phyloP scores from a whole-genome alignment of 2,113 vertebrate genomes.

The Puffinus mauretanicus region DNA sequence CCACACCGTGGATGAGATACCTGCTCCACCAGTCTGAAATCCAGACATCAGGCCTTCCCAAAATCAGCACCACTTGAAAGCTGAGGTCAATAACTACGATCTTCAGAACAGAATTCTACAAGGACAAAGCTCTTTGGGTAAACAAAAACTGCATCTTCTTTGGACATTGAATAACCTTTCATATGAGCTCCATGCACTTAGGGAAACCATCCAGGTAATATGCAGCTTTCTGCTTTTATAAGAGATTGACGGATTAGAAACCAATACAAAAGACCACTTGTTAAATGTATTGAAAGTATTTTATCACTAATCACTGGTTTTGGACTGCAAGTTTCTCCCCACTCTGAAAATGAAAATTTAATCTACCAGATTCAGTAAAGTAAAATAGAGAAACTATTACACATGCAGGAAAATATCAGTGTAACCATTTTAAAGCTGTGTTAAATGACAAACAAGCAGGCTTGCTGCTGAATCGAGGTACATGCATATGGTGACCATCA shows the following conservation, averaged over 20 bases:
- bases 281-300: not conserved
- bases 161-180: not conserved
- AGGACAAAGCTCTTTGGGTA: not conserved
- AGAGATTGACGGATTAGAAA: not conserved
- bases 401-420: not conserved
- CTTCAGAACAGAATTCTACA: not conserved
- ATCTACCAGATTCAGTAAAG: not conserved
- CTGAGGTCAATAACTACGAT: fast-evolving
- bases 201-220: not conserved
- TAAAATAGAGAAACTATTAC: not conserved
- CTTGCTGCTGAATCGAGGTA: not conserved
- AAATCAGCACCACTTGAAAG: not conserved
- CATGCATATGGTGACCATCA: not conserved
- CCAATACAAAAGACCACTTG: not conserved
- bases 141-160: not conserved
- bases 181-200: too few species aligned
- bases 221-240: not conserved
- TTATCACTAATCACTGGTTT: not conserved
- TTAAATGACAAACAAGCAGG: not conserved
- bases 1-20: not conserved
- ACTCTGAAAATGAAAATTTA: not conserved
- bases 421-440: not conserved
- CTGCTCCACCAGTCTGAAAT: not conserved
- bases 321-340: not conserved
- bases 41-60: not conserved